Percentiles rank a stretch among this genome's conserved stretches.
phyloP scores from a whole-genome alignment of 1,140 invertebrate genomes.

The Magallana ariakensis region DNA sequence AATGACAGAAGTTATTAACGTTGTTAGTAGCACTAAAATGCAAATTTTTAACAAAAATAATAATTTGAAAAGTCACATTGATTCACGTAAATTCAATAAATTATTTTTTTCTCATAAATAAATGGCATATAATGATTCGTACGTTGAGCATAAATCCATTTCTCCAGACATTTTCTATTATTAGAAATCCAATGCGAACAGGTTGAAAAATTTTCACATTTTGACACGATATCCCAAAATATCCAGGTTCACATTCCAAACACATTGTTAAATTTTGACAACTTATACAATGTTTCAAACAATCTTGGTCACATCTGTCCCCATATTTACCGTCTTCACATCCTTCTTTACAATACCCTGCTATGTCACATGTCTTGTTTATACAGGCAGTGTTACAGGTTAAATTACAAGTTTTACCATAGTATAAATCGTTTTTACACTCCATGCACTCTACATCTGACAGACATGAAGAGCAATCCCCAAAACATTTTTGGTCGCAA shows the following conservation, averaged over 20 bases:
- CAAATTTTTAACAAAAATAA: too few relatives aligned
- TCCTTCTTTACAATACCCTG: neutral
- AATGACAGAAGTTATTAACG: too few relatives aligned
- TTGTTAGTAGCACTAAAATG: too few relatives aligned
- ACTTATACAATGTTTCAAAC: neutral
- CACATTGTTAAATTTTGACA: neutral
- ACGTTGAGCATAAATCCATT: too few relatives aligned
- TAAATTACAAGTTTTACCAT: neutral
- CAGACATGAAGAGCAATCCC: neutral
- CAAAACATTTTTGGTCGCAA: too few relatives aligned
- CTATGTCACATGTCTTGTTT: neutral
- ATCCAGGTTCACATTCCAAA: neutral
- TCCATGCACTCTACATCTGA: neutral
- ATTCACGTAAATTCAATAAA: too few relatives aligned
- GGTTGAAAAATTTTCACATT: too few relatives aligned
- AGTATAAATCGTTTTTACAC: neutral
- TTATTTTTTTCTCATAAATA: too few relatives aligned
- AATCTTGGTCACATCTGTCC: neutral
- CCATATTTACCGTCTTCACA: neutral
- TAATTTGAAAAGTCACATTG: too few relatives aligned
- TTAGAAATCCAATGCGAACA: too few relatives aligned
- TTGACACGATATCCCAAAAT: neutral
- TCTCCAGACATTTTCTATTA: too few relatives aligned
- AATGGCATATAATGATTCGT: too few relatives aligned
- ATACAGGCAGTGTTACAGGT: neutral